phyloP scores from a whole-genome alignment of 2,113 vertebrate species.

The Calypte anna region DNA sequence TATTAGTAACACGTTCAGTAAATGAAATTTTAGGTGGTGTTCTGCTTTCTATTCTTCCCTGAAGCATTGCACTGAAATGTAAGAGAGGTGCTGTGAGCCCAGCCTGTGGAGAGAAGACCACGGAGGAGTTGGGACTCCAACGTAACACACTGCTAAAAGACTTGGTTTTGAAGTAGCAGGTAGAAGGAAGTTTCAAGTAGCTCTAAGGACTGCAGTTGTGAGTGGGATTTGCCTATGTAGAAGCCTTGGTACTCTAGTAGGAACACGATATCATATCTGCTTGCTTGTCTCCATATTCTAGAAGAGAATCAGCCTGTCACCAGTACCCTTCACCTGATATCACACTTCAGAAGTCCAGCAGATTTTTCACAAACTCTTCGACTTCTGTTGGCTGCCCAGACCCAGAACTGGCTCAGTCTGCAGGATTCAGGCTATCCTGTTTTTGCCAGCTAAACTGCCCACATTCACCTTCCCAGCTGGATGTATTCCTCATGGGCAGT shows the following conservation, averaged over 20 bases:
- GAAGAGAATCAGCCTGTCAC: not conserved
- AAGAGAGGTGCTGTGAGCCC: not conserved
- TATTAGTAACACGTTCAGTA: not conserved
- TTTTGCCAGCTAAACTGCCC: not conserved
- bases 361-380: not conserved
- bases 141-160: not conserved
- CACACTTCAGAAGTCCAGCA: not conserved
- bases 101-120: not conserved
- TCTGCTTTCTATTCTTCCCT: not conserved
- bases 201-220: not conserved
- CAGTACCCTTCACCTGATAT: not conserved
- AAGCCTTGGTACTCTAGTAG: not conserved
- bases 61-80: not conserved
- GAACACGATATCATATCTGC: not conserved
- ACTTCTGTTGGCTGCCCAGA: not conserved
- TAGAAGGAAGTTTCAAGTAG: not conserved
- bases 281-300: not conserved
- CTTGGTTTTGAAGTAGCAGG: not conserved
- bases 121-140: not conserved
- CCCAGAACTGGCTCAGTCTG: not conserved
- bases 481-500: rapidly evolving
- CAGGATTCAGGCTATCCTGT: not conserved
- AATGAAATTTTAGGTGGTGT: not conserved
- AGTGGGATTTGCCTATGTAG: not conserved
- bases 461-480: not conserved